A percentile compares a stretch with the other conserved stretches of the same genome.
phyloP scores from a whole-genome alignment of 1,140 invertebrate species.

The Aphaenogaster floridana region DNA sequence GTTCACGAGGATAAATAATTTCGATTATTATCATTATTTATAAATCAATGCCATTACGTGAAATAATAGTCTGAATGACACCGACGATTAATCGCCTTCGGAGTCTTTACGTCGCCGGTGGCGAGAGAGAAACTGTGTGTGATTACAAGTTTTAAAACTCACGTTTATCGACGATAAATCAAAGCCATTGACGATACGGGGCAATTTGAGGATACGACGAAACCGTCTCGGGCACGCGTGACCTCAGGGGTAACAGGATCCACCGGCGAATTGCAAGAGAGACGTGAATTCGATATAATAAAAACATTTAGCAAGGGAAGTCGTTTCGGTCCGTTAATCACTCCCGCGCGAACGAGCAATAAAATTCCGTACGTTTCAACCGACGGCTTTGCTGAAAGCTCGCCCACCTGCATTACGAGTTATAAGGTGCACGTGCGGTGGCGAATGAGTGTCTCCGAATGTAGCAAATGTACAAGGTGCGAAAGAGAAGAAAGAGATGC shows the following conservation, averaged over 20 bases:
- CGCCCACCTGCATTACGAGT: conserved; percentile 8
- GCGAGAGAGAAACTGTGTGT: background rate
- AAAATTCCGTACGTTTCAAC: conserved; percentile 57
- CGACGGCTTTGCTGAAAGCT: conserved; percentile 33
- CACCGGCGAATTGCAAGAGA: conserved; percentile 29
- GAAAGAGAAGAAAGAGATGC: background rate
- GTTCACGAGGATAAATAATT: background rate
- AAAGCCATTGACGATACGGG: conserved; percentile 33
- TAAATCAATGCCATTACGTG: background rate
- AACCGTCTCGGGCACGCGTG: background rate
- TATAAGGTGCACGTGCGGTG: conserved; percentile 26
- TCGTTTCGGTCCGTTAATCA: conserved; percentile 62
- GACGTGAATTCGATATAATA: conserved; percentile 61
- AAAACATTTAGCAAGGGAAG: conserved; percentile 56
- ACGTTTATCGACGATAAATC: conserved; percentile 28
- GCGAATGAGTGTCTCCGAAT: conserved; percentile 9
- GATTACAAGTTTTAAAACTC: conserved; percentile 37
- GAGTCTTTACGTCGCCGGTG: background rate
- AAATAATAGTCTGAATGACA: background rate
- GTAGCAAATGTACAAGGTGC: background rate
- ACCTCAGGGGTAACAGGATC: conserved; percentile 12
- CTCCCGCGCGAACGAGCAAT: conserved; percentile 48
- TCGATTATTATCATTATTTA: background rate
- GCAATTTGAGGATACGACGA: conserved; percentile 17
- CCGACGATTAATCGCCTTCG: conserved; percentile 9